Evolutionary conservation across 2,888 invertebrate species (phyloP), one percentile per base, ranked within the genome.

Genomic region (Amphipoea oculea): DNA sequence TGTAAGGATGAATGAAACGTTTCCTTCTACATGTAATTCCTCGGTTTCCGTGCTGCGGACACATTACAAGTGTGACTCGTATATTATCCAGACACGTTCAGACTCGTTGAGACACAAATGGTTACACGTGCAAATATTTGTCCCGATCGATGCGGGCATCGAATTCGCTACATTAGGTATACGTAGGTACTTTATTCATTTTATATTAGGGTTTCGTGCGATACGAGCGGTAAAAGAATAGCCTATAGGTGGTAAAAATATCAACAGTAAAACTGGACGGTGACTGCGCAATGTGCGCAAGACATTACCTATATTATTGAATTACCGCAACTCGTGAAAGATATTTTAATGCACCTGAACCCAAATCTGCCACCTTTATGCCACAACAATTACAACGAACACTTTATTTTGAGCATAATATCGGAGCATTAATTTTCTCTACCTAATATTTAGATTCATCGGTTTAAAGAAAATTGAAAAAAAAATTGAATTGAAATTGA

Each of bases 111-210:
- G 36, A 36, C 60, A 71, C 62, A 76, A 82, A 40, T 45, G 23
- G n/a, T 54, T 70, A 29, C 70, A 54, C 76, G 82, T 76, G 69
- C 45, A 78, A 83, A 83, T 82, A 83, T 78, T 73, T 83, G 82
- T 45, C 20, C 23, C 20, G 40, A 78, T 73, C 69, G 29, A 83
- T 82, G 78, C 45, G 29, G 69, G 69, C 12, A 42, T 20, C 12
- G 20, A 78, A 69, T 78, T 60, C 0, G 23, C 7, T 20, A 82
- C 14, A 60, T 67, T 57, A 36, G 36, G 2, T 36, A 57, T 0
- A 29, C 29, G 23, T n/a, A 29, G 29, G 29, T 29, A 12, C n/a
- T 20, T n/a, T 40, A 48, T 71, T 75, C 23, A 7, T 51, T 66
- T 75, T 70, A 11, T 14, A 60, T 72, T 7, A 12, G 20, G n/a